Conservation (phyloP, 2,888 invertebrate genomes). For the Allacma fusca region DNA sequence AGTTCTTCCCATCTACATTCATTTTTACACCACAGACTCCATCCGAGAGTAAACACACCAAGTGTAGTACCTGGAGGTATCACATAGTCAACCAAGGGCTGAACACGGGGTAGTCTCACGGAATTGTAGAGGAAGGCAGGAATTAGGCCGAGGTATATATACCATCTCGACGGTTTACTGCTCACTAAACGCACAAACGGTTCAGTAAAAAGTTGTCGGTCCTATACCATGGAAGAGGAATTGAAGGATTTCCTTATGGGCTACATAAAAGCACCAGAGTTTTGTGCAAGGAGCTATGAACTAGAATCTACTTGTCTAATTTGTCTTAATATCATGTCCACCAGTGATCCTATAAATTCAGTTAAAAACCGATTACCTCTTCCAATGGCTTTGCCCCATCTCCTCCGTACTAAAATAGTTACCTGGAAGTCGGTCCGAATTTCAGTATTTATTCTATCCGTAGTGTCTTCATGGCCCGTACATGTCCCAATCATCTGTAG, state of each 20-base stretch:
- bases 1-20: conserved; percentile 1
- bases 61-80: conserved; percentile 3
- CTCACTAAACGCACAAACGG: neutral
- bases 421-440: neutral
- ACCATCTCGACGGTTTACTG: neutral
- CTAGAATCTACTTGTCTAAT: conserved; percentile 53
- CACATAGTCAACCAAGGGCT: neutral
- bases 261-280: conserved; percentile 3
- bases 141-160: no score
- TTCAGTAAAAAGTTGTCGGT: neutral
- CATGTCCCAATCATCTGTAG: no score
- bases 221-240: neutral
- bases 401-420: neutral
- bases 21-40: conserved; percentile 16
- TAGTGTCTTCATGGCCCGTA: no score
- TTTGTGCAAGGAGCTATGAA: neutral
- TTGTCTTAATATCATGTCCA: conserved; percentile 60
- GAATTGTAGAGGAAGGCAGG: neutral
- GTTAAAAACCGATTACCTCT: conserved; percentile 59
- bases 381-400: conserved; percentile 19
- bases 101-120: neutral
- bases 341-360: conserved; percentile 60
- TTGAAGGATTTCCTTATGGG: conserved; percentile 17
- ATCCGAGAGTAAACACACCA: neutral
- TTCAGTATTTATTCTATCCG: no score